These are phyloP conservation scores for Cryptophagus acutangulus DNA, from an alignment of 2,888 invertebrate genomes.

Conservation along the genomic window DNA sequence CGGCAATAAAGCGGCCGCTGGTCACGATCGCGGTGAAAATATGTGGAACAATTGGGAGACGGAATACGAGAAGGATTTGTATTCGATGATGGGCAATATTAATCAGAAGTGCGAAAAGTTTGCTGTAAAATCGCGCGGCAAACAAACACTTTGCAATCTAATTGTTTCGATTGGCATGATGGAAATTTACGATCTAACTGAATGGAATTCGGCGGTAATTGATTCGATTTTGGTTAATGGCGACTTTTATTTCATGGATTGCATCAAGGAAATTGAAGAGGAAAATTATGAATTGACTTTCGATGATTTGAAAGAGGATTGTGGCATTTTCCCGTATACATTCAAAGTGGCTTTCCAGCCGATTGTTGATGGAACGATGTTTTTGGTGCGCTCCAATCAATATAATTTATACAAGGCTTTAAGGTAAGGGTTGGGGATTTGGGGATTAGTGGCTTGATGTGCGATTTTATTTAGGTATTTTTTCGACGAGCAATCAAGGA, in stretches of 20 bases:
- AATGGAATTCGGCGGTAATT: slow-evolving; percentile 60
- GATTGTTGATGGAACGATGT: slow-evolving; percentile 59
- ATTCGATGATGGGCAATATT: slow-evolving; percentile 62
- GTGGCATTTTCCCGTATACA: slow-evolving; percentile 55
- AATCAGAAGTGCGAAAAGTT: slow-evolving; percentile 60
- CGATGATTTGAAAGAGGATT: slow-evolving; percentile 54
- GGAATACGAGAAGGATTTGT: slow-evolving; percentile 63
- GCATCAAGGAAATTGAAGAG: slow-evolving; percentile 47
- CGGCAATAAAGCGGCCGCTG: slow-evolving; percentile 30
- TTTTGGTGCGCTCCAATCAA: slow-evolving; percentile 52
- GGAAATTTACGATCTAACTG: slow-evolving; percentile 55
- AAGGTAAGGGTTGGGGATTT: slow-evolving; percentile 28
- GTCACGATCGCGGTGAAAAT: slow-evolving; percentile 29
- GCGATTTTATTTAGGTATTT: slow-evolving; percentile 46
- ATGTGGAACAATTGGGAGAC: slow-evolving; percentile 65
- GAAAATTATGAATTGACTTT: slow-evolving; percentile 56
- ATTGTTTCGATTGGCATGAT: slow-evolving; percentile 52
- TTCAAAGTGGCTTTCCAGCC: slow-evolving; percentile 56
- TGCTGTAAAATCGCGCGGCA: slow-evolving; percentile 52
- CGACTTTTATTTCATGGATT: slow-evolving; percentile 54
- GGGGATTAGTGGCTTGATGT: background rate
- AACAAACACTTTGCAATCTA: slow-evolving; percentile 58
- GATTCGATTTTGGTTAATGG: slow-evolving; percentile 60
- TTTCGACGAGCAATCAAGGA: slow-evolving; percentile 50
- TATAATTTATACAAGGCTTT: slow-evolving; percentile 62